Evolutionary conservation across 92 coral and sea anemone genomes (phyloP).

Genomic region (Metridium senile): DNA sequence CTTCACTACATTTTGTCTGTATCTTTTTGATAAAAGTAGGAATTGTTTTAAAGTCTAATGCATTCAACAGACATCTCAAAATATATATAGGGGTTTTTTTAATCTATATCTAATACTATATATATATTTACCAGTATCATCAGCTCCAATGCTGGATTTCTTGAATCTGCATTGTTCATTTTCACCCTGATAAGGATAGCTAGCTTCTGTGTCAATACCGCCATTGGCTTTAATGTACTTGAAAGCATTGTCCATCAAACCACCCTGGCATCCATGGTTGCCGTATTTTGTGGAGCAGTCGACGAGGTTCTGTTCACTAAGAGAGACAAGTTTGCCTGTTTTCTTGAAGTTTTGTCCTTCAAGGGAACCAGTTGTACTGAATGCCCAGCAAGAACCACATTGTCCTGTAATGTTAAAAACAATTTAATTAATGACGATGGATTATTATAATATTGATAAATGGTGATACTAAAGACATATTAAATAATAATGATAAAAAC

Average conservation of each 20-base stretch:
- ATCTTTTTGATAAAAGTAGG: too few species aligned
- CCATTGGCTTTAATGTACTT: constrained; percentile 66
- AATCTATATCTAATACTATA: too few species aligned
- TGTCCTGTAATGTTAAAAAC: constrained; percentile 33
- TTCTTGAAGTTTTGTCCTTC: constrained; percentile 91
- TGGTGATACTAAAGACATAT: neutral
- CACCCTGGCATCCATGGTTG: constrained; percentile 58
- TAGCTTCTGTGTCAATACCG: constrained; percentile 88
- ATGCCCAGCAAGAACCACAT: constrained; percentile 83
- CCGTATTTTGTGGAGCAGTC: constrained; percentile 74
- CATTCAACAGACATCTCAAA: too few species aligned
- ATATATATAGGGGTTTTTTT: too few species aligned
- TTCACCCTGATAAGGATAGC: constrained; percentile 70
- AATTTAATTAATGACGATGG: neutral
- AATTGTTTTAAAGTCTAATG: too few species aligned
- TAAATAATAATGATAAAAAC: neutral
- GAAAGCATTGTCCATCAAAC: constrained; percentile 75
- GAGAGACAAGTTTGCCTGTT: constrained; percentile 81
- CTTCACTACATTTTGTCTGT: too few species aligned
- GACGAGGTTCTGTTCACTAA: constrained; percentile 86
- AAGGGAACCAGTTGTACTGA: constrained; percentile 90
- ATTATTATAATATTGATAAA: neutral
- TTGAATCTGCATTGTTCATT: constrained; percentile 66
- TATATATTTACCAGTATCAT: constrained; percentile 61
- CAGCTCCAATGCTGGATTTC: constrained; percentile 60